These are phyloP conservation scores for Sminthurides bifidus DNA, from an alignment of 1,140 invertebrate genomes.

Conservation along the genomic window DNA sequence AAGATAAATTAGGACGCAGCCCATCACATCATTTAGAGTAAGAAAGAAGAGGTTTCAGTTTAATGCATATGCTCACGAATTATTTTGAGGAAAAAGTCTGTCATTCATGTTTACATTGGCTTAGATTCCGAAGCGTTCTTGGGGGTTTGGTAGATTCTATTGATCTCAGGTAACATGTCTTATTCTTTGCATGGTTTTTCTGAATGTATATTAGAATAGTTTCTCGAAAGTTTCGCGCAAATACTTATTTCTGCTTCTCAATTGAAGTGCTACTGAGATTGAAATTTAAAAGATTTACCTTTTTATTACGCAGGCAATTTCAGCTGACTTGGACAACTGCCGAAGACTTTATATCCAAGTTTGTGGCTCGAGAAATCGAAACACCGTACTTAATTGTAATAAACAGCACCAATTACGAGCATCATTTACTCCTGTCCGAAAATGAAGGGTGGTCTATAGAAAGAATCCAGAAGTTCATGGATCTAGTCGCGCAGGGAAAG, in stretches of 20 bases:
- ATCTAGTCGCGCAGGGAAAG: neutral
- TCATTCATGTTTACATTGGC: neutral
- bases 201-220: no score
- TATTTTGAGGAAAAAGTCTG: no score
- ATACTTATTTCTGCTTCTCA: no score
- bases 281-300: no score
- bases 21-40: conserved; percentile 61
- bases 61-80: no score
- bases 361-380: neutral
- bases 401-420: conserved; percentile 6
- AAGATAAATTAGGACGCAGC: conserved; percentile 72
- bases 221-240: no score
- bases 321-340: neutral
- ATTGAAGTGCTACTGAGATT: no score
- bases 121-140: conserved; percentile 1
- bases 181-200: no score
- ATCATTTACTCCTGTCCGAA: neutral
- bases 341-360: conserved; percentile 3
- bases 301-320: neutral
- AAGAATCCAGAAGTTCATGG: neutral
- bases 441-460: neutral
- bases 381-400: conserved; percentile 2
- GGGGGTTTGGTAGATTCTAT: neutral
- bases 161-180: conserved; percentile 1
- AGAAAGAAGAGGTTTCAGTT: conserved; percentile 20